These are phyloP conservation scores for Urophycis tenuis DNA, from an alignment of 2,797 vertebrate species.

Conservation along the genomic window DNA sequence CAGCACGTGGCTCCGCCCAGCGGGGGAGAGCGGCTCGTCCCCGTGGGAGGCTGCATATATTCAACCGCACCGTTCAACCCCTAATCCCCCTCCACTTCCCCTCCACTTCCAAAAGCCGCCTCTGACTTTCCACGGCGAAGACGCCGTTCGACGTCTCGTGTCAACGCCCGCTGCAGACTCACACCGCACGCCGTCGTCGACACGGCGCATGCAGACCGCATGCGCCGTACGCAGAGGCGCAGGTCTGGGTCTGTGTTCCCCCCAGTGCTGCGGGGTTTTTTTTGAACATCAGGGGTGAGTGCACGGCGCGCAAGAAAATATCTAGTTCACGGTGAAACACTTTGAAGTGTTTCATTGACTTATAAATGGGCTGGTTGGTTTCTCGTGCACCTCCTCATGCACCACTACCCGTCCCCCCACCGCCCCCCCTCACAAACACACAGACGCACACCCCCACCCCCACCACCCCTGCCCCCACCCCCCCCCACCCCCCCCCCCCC, in stretches of 20 bases:
- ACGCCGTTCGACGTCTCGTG: conserved; percentile 35
- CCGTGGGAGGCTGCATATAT: conserved; percentile 45
- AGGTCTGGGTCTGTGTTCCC: conserved; percentile 11
- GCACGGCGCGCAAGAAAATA: conserved; percentile 31
- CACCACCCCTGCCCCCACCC: conserved; percentile 35
- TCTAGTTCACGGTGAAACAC: conserved; percentile 49
- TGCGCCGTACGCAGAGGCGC: conserved; percentile 40
- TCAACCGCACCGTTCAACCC: conserved; percentile 10
- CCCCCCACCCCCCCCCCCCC: conserved; percentile 23
- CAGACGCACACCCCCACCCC: neutral
- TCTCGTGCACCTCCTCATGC: conserved; percentile 60
- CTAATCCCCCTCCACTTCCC: conserved; percentile 53
- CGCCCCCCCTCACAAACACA: too few relatives aligned
- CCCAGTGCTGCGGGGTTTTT: conserved; percentile 38
- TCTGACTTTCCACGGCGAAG: conserved; percentile 48
- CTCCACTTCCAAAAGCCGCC: conserved; percentile 38
- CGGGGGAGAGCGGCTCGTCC: conserved; percentile 28
- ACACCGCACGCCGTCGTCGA: conserved; percentile 59
- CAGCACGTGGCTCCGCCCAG: conserved; percentile 55
- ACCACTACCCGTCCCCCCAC: neutral
- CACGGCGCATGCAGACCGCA: too few relatives aligned
- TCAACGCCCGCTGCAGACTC: conserved; percentile 50
- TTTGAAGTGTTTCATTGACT: conserved; percentile 67
- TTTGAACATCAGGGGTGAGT: conserved; percentile 41
- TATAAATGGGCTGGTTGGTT: conserved; percentile 61